Evolutionary conservation across 2,113 vertebrate species (phyloP).

Genomic region (Toxotes jaculatrix): DNA sequence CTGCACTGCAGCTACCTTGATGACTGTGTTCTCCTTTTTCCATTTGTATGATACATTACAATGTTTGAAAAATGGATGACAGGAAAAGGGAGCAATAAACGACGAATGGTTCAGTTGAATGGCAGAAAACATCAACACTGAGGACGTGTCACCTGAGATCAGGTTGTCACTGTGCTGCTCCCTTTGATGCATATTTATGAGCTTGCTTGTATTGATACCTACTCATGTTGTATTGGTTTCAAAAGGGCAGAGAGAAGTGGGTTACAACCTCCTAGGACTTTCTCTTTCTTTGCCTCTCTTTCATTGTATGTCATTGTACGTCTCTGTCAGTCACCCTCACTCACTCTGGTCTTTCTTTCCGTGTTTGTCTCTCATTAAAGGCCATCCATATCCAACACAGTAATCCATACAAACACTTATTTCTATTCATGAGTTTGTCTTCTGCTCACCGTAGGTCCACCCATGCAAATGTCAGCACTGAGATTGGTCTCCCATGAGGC

Average conservation of each 20-base stretch:
- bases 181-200: slow-evolving; percentile 19
- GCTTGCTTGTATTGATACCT: slow-evolving; percentile 31
- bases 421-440: slow-evolving; percentile 77
- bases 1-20: not conserved
- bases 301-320: slow-evolving; percentile 21
- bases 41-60: slow-evolving; percentile 1
- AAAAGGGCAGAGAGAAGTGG: slow-evolving; percentile 7
- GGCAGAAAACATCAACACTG: slow-evolving; percentile 7
- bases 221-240: slow-evolving; percentile 10
- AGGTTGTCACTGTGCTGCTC: not conserved
- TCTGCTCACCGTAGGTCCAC: slow-evolving; percentile 23
- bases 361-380: slow-evolving; percentile 56
- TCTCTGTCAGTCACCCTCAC: slow-evolving; percentile 19
- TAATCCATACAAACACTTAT: slow-evolving; percentile 69
- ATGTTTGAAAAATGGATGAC: not conserved
- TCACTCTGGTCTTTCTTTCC: slow-evolving; percentile 18
- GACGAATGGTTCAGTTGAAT: not conserved
- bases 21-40: not conserved
- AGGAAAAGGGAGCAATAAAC: not conserved
- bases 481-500: slow-evolving; percentile 35
- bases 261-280: slow-evolving; percentile 24
- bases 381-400: slow-evolving; percentile 50
- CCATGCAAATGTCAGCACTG: slow-evolving; percentile 63
- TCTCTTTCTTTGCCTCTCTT: slow-evolving; percentile 13
- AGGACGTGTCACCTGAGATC: slow-evolving; percentile 16